A percentile compares a stretch with the other conserved stretches of the same genome.
phyloP scores from a whole-genome alignment of 2,113 vertebrate species.

The Cairina moschata region DNA sequence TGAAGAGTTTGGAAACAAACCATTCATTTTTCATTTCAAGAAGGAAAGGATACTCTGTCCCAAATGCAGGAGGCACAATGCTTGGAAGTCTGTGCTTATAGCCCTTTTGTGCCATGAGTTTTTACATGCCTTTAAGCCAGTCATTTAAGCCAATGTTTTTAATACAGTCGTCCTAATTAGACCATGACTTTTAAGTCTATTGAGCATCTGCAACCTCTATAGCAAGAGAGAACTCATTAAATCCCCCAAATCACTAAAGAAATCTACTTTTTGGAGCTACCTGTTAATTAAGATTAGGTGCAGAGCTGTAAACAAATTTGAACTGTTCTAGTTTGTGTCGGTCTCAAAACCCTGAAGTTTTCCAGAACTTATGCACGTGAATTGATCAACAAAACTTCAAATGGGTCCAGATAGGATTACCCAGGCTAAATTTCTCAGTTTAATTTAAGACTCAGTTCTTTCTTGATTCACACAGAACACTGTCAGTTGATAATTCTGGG shows the following conservation, averaged over 20 bases:
- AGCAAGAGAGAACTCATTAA: neutral
- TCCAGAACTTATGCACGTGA: neutral
- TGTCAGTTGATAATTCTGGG: neutral
- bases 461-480: neutral
- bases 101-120: neutral
- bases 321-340: neutral
- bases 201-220: neutral
- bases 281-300: neutral
- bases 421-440: neutral
- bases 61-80: neutral
- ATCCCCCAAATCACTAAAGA: neutral
- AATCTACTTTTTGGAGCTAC: neutral
- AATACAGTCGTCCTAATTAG: neutral
- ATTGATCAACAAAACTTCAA: neutral
- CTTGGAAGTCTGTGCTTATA: neutral
- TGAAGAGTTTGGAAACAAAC: neutral
- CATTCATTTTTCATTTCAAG: neutral
- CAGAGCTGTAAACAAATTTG: neutral
- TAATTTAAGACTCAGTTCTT: neutral
- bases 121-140: neutral
- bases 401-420: slow-evolving; percentile 26
- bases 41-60: neutral
- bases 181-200: neutral
- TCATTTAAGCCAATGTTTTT: neutral
- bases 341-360: neutral